Evolutionary conservation across 1,140 invertebrate species (phyloP).

Genomic region (Plodia interpunctella): DNA sequence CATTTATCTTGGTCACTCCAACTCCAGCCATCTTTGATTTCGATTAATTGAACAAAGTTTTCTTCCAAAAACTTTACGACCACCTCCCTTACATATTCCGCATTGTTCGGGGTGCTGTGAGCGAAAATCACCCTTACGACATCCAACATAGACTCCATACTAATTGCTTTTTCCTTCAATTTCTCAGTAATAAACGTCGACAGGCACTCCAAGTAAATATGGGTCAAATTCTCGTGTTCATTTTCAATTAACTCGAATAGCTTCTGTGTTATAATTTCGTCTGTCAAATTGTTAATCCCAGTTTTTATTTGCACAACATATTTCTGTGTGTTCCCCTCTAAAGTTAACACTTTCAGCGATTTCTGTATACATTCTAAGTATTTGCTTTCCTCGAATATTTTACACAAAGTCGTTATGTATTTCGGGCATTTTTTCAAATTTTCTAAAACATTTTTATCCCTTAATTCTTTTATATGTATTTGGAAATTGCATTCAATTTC

Average conservation of each 20-base stretch:
- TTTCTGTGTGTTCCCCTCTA: constrained; percentile 37
- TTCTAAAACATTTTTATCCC: constrained; percentile 14
- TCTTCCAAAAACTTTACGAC: constrained; percentile 50
- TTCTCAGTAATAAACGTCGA: constrained; percentile 33
- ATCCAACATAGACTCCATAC: constrained; percentile 23
- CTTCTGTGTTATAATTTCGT: constrained; percentile 27
- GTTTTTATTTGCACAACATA: constrained; percentile 35
- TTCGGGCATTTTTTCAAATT: constrained; percentile 21
- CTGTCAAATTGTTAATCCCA: constrained; percentile 14
- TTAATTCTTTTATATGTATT: constrained; percentile 32
- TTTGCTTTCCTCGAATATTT: constrained; percentile 32
- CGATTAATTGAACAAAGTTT: constrained; percentile 33
- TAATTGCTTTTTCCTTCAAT: constrained; percentile 16
- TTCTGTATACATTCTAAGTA: constrained; percentile 60
- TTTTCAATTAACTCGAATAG: constrained; percentile 37
- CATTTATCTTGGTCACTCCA: constrained; percentile 39
- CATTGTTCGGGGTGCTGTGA: constrained; percentile 48
- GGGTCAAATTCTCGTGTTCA: constrained; percentile 59
- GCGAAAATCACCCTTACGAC: constrained; percentile 42
- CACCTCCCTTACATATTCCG: constrained; percentile 34
- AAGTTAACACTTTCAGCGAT: constrained; percentile 39
- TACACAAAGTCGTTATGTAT: constrained; percentile 33
- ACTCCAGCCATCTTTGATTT: constrained; percentile 27
- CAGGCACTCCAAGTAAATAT: constrained; percentile 58
- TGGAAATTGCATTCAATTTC: constrained; percentile 38